A percentile compares a stretch with the other conserved stretches of the same genome.
Evolutionary conservation across 2,113 vertebrate species (phyloP).

Genomic region (Siniperca knerii): DNA sequence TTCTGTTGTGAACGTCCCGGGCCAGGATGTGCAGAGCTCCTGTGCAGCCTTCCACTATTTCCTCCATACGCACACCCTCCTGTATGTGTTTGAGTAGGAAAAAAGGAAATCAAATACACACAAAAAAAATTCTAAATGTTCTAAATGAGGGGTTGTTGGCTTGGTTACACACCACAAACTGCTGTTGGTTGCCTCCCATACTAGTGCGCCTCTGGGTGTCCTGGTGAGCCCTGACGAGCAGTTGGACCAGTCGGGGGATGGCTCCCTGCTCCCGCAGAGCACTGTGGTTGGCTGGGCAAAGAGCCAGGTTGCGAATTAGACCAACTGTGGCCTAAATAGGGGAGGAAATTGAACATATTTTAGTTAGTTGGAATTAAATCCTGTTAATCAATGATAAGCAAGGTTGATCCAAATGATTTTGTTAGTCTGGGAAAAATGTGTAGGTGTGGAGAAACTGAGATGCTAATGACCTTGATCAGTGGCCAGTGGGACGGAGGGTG

Average conservation of each 20-base stretch:
- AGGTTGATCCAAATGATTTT: not conserved
- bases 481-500: constrained; percentile 99
- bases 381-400: not conserved
- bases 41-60: constrained; percentile 98
- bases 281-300: constrained; percentile 97
- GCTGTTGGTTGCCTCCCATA: constrained; percentile 97
- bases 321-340: constrained; percentile 92
- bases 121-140: not conserved
- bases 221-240: constrained; percentile 97
- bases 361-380: not conserved
- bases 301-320: constrained; percentile 96
- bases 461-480: constrained; percentile 91
- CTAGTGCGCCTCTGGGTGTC: constrained; percentile 98
- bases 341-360: not conserved
- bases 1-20: constrained; percentile 97
- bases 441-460: not conserved
- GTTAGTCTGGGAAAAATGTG: not conserved
- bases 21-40: constrained; percentile 98
- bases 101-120: not conserved
- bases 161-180: constrained; percentile 92
- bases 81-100: constrained; percentile 53
- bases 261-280: constrained; percentile 97
- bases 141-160: not conserved
- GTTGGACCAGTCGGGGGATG: constrained; percentile 95
- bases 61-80: constrained; percentile 99